A percentile compares a stretch with the other conserved stretches of the same genome.
These are phyloP conservation scores for Tetropium fuscum DNA, from an alignment of 2,888 invertebrate species.

Conservation along the genomic window DNA sequence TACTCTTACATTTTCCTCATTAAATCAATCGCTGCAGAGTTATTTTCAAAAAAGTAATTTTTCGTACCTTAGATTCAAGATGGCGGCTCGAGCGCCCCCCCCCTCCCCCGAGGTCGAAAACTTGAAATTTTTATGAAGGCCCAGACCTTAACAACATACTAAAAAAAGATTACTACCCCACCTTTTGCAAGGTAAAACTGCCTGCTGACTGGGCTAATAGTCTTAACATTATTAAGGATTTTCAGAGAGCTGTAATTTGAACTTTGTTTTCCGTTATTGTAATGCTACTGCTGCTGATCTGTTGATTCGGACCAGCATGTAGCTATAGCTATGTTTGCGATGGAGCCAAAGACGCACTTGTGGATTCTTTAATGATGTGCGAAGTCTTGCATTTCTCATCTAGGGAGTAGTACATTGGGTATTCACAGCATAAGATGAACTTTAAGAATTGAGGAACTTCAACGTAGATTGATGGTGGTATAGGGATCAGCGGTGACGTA, in stretches of 20 bases:
- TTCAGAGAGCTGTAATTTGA: constrained; percentile 50
- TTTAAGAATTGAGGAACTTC: constrained; percentile 87
- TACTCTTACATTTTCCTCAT: no score
- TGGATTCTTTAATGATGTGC: constrained; percentile 75
- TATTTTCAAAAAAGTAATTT: no score
- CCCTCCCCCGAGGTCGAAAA: no score
- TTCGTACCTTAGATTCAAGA: no score
- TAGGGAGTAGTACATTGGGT: constrained; percentile 85
- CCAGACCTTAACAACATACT: no score
- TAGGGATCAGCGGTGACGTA: constrained; percentile 90
- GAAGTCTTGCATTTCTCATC: constrained; percentile 72
- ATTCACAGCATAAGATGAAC: constrained; percentile 88
- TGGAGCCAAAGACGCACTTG: constrained; percentile 77
- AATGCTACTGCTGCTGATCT: constrained; percentile 48
- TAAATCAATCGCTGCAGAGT: no score
- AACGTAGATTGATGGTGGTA: constrained; percentile 89
- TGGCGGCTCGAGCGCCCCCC: no score
- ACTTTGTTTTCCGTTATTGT: constrained; percentile 42
- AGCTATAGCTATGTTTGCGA: constrained; percentile 79
- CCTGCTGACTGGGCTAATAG: no score
- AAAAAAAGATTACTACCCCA: no score
- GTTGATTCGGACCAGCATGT: constrained; percentile 58
- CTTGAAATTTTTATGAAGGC: no score
- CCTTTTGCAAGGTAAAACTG: no score
- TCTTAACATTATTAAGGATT: not conserved